Base-by-base conservation (phyloP, 2,888 invertebrate species). In the Megaustenia siamemsis region DNA sequence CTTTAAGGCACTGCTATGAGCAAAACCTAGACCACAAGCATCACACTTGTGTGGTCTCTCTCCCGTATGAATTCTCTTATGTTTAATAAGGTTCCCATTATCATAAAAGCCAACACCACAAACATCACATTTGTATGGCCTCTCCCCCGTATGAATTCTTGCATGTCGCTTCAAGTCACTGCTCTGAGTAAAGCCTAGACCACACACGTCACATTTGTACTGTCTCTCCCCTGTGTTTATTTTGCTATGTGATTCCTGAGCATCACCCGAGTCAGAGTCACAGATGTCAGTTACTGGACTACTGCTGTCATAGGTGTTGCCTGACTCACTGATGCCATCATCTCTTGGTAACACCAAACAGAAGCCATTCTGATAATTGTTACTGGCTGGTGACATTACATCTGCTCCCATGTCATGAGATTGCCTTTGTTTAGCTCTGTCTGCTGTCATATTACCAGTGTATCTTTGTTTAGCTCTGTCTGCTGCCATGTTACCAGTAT, bases 61-160 rank as follows among this genome's bases (percentile, higher is more conserved):
- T n/a, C 66, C 32, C 32, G 66, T 32, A 66, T 66, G 66, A 21
- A 66, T 28, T 32, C 32, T 66, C 32, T 32, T 66, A 18, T 66
- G 66, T 32, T 18, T 66, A 32, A 28, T 32, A 6, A 66, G 32
- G 2, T 66, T 28, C 28, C 66, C 18, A 5, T 32, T 66, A 8
- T 32, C 12, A 66, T 66, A 21, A 66, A 66, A 66, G 28, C 32
- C 32, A 5, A 18, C 32, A 32, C 21, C 8, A 32, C 32, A 66
- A 66, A 66, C 32, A 66, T 66, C 66, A 32, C 66, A 66, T 32
- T 8, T 66, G 66, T 66, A 8, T n/a, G n/a, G n/a, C n/a, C n/a
- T n/a, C n/a, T n/a, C n/a, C n/a, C n/a, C n/a, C n/a, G n/a, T n/a
- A n/a, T 32, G 28, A 66, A 15, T 32, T 32, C 66, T 32, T 66